phyloP scores from a whole-genome alignment of 1,140 invertebrate species.

The Trichonephila clavata region DNA sequence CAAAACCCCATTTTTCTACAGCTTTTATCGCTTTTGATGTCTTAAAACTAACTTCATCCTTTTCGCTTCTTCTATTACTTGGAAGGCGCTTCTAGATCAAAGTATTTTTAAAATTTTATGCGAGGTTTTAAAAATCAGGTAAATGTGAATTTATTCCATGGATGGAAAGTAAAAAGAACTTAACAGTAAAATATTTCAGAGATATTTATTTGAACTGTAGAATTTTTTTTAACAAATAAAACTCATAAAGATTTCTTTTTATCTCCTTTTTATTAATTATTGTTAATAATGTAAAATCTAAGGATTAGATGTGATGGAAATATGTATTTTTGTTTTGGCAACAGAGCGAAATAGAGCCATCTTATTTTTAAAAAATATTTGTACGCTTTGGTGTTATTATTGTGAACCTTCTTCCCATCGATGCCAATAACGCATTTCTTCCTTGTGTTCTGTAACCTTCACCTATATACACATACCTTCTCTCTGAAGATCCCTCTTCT shows the following conservation, averaged over 20 bases:
- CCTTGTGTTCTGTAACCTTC: constrained; percentile 25
- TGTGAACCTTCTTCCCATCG: neutral
- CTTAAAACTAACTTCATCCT: constrained; percentile 20
- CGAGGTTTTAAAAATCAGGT: neutral
- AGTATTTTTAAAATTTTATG: neutral
- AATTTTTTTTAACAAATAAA: neutral
- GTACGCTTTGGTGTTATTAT: neutral
- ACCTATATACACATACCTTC: neutral
- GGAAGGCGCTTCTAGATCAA: constrained; percentile 8
- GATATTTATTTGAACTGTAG: neutral
- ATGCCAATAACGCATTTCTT: neutral
- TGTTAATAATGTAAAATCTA: neutral
- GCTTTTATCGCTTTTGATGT: neutral
- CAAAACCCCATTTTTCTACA: constrained; percentile 25
- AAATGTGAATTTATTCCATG: neutral
- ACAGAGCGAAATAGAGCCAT: no score
- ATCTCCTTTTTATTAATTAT: neutral
- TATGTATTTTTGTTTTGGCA: neutral
- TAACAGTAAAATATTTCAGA: neutral
- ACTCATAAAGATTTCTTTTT: no score
- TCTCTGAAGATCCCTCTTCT: neutral
- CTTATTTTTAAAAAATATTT: neutral
- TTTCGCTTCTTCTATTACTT: neutral
- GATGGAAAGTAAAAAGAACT: neutral
- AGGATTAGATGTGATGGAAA: neutral